Base-by-base conservation (phyloP, 2,888 invertebrate species). In the Chalcosyrphus nemorum region DNA sequence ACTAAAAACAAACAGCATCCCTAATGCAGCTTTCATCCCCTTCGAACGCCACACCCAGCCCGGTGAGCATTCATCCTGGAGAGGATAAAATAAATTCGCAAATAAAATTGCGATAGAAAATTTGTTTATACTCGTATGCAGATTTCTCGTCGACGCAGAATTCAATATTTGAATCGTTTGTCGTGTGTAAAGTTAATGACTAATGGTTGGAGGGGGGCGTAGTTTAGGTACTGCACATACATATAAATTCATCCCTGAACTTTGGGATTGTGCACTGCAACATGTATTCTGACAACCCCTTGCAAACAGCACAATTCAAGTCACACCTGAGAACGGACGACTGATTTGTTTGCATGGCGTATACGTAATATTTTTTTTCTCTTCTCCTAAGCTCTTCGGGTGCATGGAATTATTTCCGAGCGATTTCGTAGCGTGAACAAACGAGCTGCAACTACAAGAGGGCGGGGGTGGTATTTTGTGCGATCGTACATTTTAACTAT, bases 121-220 rank as follows among this genome's bases (percentile, higher is more conserved):
- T 52, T 59, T 56, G 56, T 70, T 70, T 50, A 50, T 32, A 41
- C 35, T 50, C 63, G 63, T 3, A 47, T 81, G 57, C 63, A 63
- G 57, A 76, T 80, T 72, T 17, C 7, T 17, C 7, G 5, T 24
- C 35, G 41, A 61, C 32, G 68, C 47, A 38, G 35, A 63, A 66
- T 56, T 81, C 61, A 57, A 76, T 81, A 76, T 81, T 76, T 54
- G 63, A 81, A 76, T 65, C 57, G 65, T 54, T 65, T 71, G 56
- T 52, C 75, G 50, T 52, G 56, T 59, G 71, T 45, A 56, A 56
- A 47, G 38, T 52, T 59, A 81, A 81, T 77, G 76, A 54, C 57
- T 57, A 65, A 52, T 70, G 70, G 43, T 24, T 35, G 32, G 13
- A 0, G 27, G 41, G 7, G 2, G 24, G n/a, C 11, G n/a, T n/a